A percentile compares a stretch with the other conserved stretches of the same genome.
Evolutionary conservation across 2,113 vertebrate species (phyloP).

Genomic region (Cyanistes caeruleus): DNA sequence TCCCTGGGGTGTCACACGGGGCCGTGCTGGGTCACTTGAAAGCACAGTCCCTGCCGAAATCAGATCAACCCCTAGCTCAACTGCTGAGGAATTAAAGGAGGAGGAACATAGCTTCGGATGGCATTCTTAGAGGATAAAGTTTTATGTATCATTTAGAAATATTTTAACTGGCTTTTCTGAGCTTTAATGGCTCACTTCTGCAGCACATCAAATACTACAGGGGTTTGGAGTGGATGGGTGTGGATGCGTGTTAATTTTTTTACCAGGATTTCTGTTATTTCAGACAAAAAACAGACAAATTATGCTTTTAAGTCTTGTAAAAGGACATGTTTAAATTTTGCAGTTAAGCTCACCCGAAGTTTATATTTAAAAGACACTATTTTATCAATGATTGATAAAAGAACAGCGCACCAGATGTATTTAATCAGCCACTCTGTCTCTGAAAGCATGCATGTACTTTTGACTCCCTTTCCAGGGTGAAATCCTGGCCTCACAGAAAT

Average conservation of each 20-base stretch:
- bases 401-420: constrained; percentile 11
- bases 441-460: constrained; percentile 5
- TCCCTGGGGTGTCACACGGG: not conserved
- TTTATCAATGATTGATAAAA: constrained; percentile 58
- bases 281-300: not conserved
- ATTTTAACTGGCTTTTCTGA: not conserved
- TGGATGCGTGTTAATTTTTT: not conserved
- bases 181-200: not conserved
- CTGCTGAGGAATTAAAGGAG: not conserved
- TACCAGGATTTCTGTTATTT: not conserved
- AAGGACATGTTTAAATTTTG: not conserved
- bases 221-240: not conserved
- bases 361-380: constrained; percentile 9
- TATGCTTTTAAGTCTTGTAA: not conserved
- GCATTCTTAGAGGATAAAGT: not conserved
- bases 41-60: not conserved
- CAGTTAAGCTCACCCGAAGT: not conserved
- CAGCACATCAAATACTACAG: not conserved
- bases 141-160: not conserved
- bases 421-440: not conserved
- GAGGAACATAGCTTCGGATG: not conserved
- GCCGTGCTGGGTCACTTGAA: not conserved
- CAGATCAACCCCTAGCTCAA: not conserved
- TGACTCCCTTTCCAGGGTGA: constrained; percentile 30
- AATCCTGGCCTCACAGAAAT: not conserved